Conservation (phyloP, 1,140 invertebrate genomes). For the Lasioglossum baleicum region DNA sequence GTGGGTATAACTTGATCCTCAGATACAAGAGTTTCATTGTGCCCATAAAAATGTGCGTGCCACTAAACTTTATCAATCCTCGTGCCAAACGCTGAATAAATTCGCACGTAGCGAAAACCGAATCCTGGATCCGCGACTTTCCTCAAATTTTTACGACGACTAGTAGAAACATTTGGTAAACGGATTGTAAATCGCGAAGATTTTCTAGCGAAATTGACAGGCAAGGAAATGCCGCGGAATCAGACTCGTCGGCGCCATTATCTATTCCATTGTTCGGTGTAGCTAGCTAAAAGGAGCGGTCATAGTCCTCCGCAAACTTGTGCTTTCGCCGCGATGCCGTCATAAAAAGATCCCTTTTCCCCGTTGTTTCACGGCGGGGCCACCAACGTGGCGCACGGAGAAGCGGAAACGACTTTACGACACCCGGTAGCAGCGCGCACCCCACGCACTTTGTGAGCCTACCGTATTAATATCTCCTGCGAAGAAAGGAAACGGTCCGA, state of each 20-base stretch:
- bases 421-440: constrained; percentile 64
- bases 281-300: constrained; percentile 47
- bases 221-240: constrained; percentile 26
- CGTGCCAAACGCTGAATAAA: too few species aligned
- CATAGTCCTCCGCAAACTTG: constrained; percentile 57
- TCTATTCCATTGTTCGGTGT: constrained; percentile 39
- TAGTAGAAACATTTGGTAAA: background rate
- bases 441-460: constrained; percentile 51
- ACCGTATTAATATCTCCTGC: constrained; percentile 61
- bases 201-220: background rate
- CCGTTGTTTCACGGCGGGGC: constrained; percentile 43
- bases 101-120: too few species aligned
- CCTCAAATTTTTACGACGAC: too few species aligned
- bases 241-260: constrained; percentile 47
- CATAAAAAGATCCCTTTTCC: constrained; percentile 55
- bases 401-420: constrained; percentile 67
- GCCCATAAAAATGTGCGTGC: too few species aligned
- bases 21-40: too few species aligned
- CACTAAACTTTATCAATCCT: too few species aligned
- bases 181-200: background rate
- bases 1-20: too few species aligned
- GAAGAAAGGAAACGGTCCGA: constrained; percentile 41
- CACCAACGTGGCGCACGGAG: constrained; percentile 58
- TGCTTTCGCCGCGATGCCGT: constrained; percentile 31
- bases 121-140: too few species aligned